Evolutionary conservation across 2,888 invertebrate genomes (phyloP), one percentile per base, ranked within the genome.

Genomic region (Rugalucina vietnamica): DNA sequence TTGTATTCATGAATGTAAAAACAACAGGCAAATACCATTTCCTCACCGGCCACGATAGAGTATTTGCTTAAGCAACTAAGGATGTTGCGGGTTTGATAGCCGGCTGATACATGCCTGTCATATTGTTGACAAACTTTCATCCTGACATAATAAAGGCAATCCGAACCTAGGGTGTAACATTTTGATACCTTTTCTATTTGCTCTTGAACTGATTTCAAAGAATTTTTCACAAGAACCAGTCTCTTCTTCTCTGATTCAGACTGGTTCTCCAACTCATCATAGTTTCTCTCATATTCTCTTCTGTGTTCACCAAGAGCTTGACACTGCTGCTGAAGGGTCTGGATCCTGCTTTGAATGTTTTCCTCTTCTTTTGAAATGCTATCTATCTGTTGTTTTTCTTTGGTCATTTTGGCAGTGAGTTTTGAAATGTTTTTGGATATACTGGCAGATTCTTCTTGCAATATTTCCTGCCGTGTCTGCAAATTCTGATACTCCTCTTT

Each of bases 121-220:
- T n/a, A n/a, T n/a, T n/a, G n/a, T n/a, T n/a, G n/a, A n/a, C n/a
- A n/a, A n/a, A n/a, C n/a, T n/a, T n/a, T n/a, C n/a, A n/a, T n/a
- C n/a, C n/a, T n/a, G n/a, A n/a, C n/a, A n/a, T n/a, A n/a, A n/a
- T n/a, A n/a, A n/a, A n/a, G n/a, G n/a, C n/a, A n/a, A n/a, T n/a
- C n/a, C n/a, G n/a, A n/a, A n/a, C n/a, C n/a, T n/a, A n/a, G n/a
- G n/a, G n/a, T n/a, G n/a, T n/a, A n/a, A n/a, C n/a, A n/a, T n/a
- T n/a, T n/a, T n/a, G n/a, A n/a, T 75, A 86, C 88, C 87, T 89
- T 89, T 54, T 89, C 89, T 43, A 87, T 82, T 69, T 89, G 83
- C 36, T 75, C 75, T 27, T 82, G 37, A 10, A 90, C 76, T 37
- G 87, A 84, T 34, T 77, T 82, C n/a, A 90, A 57, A 5, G 87